phyloP scores from a whole-genome alignment of 2,797 vertebrate genomes.

The Eulemur rubriventer region DNA sequence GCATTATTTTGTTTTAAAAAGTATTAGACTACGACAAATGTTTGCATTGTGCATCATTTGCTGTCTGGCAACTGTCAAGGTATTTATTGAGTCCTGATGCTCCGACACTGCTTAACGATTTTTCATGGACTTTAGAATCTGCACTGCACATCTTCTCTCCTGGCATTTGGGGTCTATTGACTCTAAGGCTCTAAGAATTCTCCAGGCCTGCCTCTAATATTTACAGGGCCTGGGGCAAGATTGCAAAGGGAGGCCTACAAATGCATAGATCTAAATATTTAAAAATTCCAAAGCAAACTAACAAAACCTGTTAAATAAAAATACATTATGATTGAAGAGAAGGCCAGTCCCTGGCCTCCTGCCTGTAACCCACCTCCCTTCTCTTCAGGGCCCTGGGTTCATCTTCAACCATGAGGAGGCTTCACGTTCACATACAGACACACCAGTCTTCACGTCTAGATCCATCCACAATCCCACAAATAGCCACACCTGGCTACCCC shows the following conservation, averaged over 20 bases:
- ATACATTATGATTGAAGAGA: not conserved
- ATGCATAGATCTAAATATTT: not conserved
- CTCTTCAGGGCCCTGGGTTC: not conserved
- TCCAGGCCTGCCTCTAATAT: not conserved
- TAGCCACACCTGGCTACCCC: not conserved
- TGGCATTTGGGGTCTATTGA: not conserved
- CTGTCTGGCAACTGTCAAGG: constrained; percentile 18
- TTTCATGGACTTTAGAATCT: not conserved
- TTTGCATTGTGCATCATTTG: not conserved
- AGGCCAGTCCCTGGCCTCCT: not conserved
- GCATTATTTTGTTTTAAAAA: constrained; percentile 42
- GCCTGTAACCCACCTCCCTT: not conserved
- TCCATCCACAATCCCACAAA: not conserved
- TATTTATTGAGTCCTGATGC: not conserved
- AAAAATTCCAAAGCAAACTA: not conserved
- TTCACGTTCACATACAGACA: not conserved
- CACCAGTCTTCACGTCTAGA: not conserved
- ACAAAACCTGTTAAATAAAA: not conserved
- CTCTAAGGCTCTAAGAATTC: not conserved
- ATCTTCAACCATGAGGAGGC: not conserved
- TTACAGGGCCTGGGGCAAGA: not conserved
- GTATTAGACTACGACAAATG: constrained; percentile 44
- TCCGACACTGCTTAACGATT: not conserved
- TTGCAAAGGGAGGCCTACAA: not conserved
- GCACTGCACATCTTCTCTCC: not conserved